These are phyloP conservation scores for Meriones unguiculatus DNA, from an alignment of 2,113 vertebrate genomes.

Conservation along the genomic window DNA sequence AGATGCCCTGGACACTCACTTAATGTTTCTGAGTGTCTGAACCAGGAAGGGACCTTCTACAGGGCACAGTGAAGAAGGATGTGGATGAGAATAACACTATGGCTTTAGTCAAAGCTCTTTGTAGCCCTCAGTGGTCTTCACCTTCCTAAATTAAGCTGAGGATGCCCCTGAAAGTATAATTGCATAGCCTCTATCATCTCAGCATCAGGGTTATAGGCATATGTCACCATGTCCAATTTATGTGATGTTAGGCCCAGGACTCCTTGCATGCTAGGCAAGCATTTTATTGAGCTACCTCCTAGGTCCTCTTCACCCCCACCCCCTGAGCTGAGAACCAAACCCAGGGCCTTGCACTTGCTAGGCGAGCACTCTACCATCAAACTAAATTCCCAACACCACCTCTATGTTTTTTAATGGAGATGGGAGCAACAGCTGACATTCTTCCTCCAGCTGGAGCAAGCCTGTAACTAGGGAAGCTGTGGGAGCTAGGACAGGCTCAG, in stretches of 20 bases:
- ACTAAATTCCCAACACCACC: too few relatives aligned
- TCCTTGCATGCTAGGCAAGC: background rate
- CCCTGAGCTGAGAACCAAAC: too few relatives aligned
- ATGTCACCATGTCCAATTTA: background rate
- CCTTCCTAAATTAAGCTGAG: background rate
- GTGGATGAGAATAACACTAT: accelerated
- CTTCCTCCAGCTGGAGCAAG: background rate
- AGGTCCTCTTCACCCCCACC: too few relatives aligned
- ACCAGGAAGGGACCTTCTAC: background rate
- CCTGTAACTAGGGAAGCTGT: background rate
- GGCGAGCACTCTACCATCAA: too few relatives aligned
- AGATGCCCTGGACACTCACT: background rate
- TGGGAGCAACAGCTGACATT: background rate
- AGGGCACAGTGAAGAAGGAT: background rate
- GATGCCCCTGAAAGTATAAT: background rate
- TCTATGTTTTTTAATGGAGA: background rate
- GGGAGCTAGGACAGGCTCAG: background rate
- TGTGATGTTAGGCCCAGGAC: background rate
- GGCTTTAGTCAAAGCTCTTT: background rate
- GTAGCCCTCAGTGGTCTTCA: background rate
- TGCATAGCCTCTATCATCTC: background rate
- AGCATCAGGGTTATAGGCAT: background rate
- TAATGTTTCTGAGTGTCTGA: background rate
- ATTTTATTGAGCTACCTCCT: background rate
- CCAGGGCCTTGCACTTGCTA: too few relatives aligned